These are phyloP conservation scores for Hystrix brachyura DNA, from an alignment of 2,113 vertebrate species.

Conservation along the genomic window DNA sequence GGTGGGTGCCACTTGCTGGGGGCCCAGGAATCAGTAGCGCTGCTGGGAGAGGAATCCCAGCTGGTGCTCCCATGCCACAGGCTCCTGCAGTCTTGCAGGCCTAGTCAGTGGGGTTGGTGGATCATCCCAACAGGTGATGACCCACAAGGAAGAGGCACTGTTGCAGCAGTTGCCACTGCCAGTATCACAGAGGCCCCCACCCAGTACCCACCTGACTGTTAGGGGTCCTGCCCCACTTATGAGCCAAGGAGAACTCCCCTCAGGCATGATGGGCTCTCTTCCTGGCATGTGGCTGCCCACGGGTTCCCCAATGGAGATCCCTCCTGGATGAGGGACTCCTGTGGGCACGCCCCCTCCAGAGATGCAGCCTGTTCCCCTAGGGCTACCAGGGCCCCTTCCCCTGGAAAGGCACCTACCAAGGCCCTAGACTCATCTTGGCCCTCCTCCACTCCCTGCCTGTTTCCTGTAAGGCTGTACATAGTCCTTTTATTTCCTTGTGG, in stretches of 20 bases:
- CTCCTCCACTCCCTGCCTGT: constrained; percentile 76
- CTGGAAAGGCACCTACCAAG: constrained; percentile 96
- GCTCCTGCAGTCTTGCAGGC: constrained; percentile 96
- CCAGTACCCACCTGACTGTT: constrained; percentile 94
- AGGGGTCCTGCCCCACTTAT: constrained; percentile 95
- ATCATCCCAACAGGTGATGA: constrained; percentile 99
- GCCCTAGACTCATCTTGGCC: constrained; percentile 87
- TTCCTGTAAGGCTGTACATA: constrained; percentile 79
- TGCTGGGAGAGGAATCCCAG: constrained; percentile 96
- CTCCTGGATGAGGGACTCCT: constrained; percentile 95
- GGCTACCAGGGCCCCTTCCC: constrained; percentile 97
- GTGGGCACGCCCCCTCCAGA: constrained; percentile 98
- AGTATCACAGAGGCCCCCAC: constrained; percentile 97
- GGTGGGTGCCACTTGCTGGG: constrained; percentile 96
- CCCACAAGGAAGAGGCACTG: constrained; percentile 95
- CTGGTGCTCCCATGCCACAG: constrained; percentile 97
- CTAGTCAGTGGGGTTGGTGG: constrained; percentile 97
- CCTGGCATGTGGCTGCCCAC: constrained; percentile 98
- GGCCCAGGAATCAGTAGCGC: constrained; percentile 97
- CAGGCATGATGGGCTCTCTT: constrained; percentile 99
- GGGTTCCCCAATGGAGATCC: constrained; percentile 99
- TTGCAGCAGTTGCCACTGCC: constrained; percentile 95
- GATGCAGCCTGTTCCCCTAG: constrained; percentile 97
- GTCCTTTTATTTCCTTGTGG: constrained; percentile 64
- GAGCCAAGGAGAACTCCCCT: constrained; percentile 95